A percentile compares a stretch with the other conserved stretches of the same genome.
phyloP scores from a whole-genome alignment of 2,797 vertebrate species.

The Megaceryle alcyon region DNA sequence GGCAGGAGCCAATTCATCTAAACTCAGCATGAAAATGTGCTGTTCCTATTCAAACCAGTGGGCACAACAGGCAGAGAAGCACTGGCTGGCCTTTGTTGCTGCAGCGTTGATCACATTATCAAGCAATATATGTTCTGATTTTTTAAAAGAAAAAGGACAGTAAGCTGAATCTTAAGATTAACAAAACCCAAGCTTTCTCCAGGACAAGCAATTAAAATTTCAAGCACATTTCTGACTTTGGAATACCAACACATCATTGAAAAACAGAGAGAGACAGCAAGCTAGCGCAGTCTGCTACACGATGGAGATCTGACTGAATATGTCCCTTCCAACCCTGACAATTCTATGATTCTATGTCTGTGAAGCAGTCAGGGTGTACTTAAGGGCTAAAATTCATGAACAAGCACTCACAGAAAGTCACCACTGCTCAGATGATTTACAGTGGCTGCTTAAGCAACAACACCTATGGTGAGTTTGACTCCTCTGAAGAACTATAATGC shows the following conservation, averaged over 20 bases:
- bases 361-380: background rate
- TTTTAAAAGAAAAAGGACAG: background rate
- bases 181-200: background rate
- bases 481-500: background rate
- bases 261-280: background rate
- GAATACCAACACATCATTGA: background rate
- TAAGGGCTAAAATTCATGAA: background rate
- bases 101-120: conserved; percentile 32
- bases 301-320: background rate
- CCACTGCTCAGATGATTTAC: background rate
- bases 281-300: background rate
- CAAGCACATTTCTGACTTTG: background rate
- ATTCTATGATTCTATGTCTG: background rate
- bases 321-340: too few relatives aligned
- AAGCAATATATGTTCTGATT: conserved; percentile 6
- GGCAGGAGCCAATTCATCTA: conserved; percentile 70
- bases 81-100: conserved; percentile 24
- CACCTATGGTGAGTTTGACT: background rate
- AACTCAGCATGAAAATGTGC: conserved; percentile 70
- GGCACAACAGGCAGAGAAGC: conserved; percentile 47
- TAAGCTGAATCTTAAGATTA: background rate
- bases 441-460: background rate
- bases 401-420: background rate
- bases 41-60: conserved; percentile 62
- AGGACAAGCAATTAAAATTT: background rate